These are phyloP conservation scores for Koerneria pararmatus DNA, from an alignment of 2,888 invertebrate species.

Conservation along the genomic window DNA sequence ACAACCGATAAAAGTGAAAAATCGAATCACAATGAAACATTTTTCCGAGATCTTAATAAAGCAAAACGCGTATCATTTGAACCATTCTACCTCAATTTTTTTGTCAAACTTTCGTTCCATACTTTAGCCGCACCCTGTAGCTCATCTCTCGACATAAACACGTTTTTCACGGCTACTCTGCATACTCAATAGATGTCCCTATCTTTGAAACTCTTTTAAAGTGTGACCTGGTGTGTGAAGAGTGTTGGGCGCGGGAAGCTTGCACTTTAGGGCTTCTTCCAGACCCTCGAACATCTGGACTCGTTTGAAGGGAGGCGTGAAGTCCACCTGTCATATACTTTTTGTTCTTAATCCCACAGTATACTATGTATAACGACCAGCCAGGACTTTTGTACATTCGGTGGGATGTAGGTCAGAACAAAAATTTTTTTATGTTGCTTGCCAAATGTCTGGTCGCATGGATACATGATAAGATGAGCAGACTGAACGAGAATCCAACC, in stretches of 20 bases:
- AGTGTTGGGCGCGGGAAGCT: constrained; percentile 62
- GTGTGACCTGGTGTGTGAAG: constrained; percentile 61
- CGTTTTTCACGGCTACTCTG: no score
- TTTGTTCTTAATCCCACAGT: not conserved
- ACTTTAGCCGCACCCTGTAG: no score
- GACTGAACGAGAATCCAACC: no score
- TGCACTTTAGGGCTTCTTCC: constrained; percentile 72
- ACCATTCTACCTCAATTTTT: no score
- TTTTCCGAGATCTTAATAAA: no score
- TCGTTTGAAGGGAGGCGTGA: constrained; percentile 91
- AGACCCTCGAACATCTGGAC: constrained; percentile 85
- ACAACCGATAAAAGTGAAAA: no score
- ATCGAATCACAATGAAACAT: no score
- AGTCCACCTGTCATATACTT: constrained; percentile 75
- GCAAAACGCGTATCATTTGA: no score
- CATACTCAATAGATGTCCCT: no score
- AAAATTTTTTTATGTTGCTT: not conserved
- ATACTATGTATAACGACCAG: not conserved
- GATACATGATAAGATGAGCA: constrained; percentile 59
- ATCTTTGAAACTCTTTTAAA: no score
- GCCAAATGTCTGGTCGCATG: constrained; percentile 59
- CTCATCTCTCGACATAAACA: no score
- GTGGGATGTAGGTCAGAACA: not conserved
- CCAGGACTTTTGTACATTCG: not conserved
- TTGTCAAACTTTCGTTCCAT: no score